Evolutionary conservation across 2,113 vertebrate genomes (phyloP).

Genomic region (Semicossyphus pulcher): DNA sequence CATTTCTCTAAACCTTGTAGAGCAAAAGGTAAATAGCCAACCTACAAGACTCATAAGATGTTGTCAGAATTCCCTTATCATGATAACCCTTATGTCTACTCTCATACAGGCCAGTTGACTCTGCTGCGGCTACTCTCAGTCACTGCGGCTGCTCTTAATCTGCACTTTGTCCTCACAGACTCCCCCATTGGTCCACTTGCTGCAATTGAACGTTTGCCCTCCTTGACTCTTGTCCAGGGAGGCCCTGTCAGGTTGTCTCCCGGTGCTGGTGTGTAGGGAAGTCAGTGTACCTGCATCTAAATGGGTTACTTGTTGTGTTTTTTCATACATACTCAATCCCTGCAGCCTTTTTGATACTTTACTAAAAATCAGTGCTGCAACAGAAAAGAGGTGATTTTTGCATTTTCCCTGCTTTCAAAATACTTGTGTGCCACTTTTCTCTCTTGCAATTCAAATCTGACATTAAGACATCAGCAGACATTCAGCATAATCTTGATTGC

Average conservation of each 20-base stretch:
- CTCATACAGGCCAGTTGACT: constrained; percentile 30
- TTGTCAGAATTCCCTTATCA: constrained; percentile 10
- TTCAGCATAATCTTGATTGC: background rate
- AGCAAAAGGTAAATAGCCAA: background rate
- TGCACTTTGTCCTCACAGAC: constrained; percentile 74
- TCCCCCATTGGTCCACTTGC: constrained; percentile 19
- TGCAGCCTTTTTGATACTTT: background rate
- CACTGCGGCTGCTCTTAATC: constrained; percentile 24
- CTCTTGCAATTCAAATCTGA: background rate
- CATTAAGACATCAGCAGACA: background rate
- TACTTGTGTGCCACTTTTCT: background rate
- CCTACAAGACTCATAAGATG: background rate
- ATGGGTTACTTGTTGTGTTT: background rate
- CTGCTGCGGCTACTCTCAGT: constrained; percentile 45
- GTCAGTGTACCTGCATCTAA: constrained; percentile 31
- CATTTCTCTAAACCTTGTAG: background rate
- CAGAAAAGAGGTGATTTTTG: background rate
- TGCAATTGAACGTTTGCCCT: constrained; percentile 53
- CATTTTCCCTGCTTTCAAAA: constrained; percentile 1
- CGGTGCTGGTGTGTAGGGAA: background rate
- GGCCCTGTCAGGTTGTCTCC: constrained; percentile 32
- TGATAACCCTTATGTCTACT: constrained; percentile 48
- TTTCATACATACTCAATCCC: background rate
- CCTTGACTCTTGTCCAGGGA: constrained; percentile 58
- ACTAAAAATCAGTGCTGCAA: background rate